A percentile compares a stretch with the other conserved stretches of the same genome.
These are phyloP conservation scores for Nemotelus nigrinus DNA, from an alignment of 2,888 invertebrate species.

Conservation along the genomic window DNA sequence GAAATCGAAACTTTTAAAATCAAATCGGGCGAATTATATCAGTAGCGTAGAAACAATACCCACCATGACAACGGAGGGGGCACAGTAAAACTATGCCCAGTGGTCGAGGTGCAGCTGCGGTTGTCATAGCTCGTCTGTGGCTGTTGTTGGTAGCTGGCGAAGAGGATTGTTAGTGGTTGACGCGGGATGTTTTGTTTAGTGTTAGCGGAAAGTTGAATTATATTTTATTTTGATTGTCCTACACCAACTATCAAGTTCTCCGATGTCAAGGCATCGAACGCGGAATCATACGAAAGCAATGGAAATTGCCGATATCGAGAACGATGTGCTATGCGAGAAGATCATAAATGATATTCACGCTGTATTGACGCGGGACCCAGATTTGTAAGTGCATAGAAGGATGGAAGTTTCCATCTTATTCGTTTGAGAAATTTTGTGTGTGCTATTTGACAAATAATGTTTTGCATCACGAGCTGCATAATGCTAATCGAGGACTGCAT, in stretches of 20 bases:
- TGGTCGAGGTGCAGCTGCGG: background rate
- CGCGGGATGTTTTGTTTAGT: slow-evolving; percentile 35
- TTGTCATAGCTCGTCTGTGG: background rate
- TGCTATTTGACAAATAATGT: slow-evolving; percentile 14
- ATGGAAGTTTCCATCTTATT: slow-evolving; percentile 55
- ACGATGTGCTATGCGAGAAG: slow-evolving; percentile 80
- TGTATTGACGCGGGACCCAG: slow-evolving; percentile 77
- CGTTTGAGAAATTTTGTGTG: slow-evolving; percentile 48
- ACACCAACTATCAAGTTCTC: background rate
- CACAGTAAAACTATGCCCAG: background rate
- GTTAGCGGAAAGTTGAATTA: slow-evolving; percentile 11
- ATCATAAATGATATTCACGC: slow-evolving; percentile 81
- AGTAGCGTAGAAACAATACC: background rate
- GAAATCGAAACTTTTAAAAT: too few species aligned
- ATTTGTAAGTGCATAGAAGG: slow-evolving; percentile 73
- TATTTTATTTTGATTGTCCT: background rate
- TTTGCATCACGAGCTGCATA: background rate
- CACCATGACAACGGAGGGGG: background rate
- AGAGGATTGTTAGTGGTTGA: slow-evolving; percentile 21
- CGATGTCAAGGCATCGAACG: slow-evolving; percentile 19
- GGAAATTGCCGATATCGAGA: slow-evolving; percentile 68
- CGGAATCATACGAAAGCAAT: background rate
- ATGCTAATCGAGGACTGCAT: background rate
- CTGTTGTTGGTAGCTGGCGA: background rate
- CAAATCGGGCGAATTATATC: background rate